These are phyloP conservation scores for Mirza zaza DNA, from an alignment of 2,113 vertebrate genomes.

Conservation along the genomic window DNA sequence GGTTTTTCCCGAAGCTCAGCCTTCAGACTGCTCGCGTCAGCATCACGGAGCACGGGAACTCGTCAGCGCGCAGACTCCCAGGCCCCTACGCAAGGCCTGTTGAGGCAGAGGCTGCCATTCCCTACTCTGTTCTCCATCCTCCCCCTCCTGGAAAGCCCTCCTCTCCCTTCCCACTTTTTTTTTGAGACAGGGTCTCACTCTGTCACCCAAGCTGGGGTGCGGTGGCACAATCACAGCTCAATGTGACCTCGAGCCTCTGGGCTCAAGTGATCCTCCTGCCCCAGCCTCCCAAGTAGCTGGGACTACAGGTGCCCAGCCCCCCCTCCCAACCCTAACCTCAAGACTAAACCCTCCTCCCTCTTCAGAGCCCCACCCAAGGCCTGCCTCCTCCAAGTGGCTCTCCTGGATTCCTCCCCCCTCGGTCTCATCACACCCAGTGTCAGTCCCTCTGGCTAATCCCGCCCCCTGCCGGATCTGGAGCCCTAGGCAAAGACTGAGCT, in stretches of 20 bases:
- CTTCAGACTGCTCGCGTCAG: neutral
- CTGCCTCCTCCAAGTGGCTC: neutral
- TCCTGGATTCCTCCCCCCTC: neutral
- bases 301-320: no score
- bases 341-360: neutral
- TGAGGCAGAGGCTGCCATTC: neutral
- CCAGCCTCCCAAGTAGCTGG: no score
- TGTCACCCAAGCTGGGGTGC: no score
- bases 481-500: neutral
- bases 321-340: neutral
- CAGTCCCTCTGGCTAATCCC: neutral
- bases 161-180: neutral
- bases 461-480: no score
- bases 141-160: neutral
- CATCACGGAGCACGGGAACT: neutral
- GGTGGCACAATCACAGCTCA: no score
- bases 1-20: neutral
- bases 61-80: no score
- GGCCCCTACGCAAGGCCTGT: neutral
- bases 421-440: neutral
- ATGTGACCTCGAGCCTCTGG: no score
- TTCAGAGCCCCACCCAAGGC: neutral
- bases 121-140: neutral
- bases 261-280: no score
- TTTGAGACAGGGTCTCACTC: no score